These are phyloP conservation scores for Spea multiplicata DNA, from an alignment of 2,113 vertebrate genomes.

Conservation along the genomic window DNA sequence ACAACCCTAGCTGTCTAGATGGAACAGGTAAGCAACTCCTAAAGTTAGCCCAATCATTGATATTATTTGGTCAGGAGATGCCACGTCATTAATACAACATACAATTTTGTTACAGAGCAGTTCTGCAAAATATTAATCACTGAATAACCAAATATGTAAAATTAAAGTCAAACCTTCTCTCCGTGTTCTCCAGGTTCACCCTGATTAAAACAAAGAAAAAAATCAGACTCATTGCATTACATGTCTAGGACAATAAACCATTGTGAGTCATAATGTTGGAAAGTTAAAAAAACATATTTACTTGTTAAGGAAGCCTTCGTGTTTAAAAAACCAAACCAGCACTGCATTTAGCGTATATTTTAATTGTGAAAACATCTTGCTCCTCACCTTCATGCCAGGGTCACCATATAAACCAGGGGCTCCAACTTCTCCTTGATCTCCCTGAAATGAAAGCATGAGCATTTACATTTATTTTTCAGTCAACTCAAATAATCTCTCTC, in stretches of 20 bases:
- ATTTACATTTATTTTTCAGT: not conserved
- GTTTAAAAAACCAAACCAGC: not conserved
- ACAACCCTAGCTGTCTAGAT: too few relatives aligned
- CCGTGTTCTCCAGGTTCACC: conserved; percentile 90
- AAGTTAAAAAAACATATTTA: too few relatives aligned
- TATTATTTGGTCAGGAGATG: too few relatives aligned
- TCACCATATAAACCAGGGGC: conserved; percentile 76
- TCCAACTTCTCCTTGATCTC: conserved; percentile 81
- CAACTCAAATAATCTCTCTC: not conserved
- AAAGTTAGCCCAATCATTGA: too few relatives aligned
- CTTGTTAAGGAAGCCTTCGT: too few relatives aligned
- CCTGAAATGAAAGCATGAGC: conserved; percentile 65
- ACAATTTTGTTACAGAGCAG: too few relatives aligned
- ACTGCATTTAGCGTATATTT: not conserved
- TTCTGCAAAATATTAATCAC: too few relatives aligned
- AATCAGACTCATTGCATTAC: not conserved
- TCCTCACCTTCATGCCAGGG: conserved; percentile 82
- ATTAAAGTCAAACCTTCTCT: conserved; percentile 77
- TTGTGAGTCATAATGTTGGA: too few relatives aligned
- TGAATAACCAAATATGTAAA: too few relatives aligned
- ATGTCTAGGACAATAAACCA: too few relatives aligned
- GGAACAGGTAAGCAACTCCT: too few relatives aligned
- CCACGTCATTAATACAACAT: too few relatives aligned
- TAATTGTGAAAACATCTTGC: not conserved
- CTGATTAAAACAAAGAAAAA: conserved; percentile 67